Evolutionary conservation across 2,113 vertebrate genomes (phyloP).

Genomic region (Calidris pygmaea): DNA sequence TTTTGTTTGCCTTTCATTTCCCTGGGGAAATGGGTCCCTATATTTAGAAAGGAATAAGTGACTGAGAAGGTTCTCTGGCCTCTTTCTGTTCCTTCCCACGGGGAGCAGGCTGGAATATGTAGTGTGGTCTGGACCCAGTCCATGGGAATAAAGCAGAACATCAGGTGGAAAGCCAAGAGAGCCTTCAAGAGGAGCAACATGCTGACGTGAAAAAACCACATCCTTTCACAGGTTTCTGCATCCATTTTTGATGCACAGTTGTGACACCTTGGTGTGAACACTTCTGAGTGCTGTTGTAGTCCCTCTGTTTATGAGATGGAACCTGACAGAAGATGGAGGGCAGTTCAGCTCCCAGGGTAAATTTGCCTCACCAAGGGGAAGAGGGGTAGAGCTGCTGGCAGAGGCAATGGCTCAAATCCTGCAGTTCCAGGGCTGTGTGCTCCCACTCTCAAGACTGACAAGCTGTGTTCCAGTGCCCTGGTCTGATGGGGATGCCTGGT

Average conservation of each 20-base stretch:
- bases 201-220: rapidly evolving
- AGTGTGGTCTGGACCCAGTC: not conserved
- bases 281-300: rapidly evolving
- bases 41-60: not conserved
- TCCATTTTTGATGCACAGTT: not conserved
- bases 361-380: rapidly evolving
- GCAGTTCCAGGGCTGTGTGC: not conserved
- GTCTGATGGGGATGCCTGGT: not conserved
- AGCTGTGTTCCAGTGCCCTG: rapidly evolving
- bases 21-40: not conserved
- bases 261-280: not conserved
- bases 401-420: not conserved
- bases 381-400: not conserved
- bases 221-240: rapidly evolving
- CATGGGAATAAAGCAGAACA: not conserved
- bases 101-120: not conserved
- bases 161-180: rapidly evolving
- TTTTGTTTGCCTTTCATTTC: not conserved
- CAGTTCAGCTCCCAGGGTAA: not conserved
- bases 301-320: not conserved
- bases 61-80: not conserved
- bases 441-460: not conserved
- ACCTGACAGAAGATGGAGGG: not conserved
- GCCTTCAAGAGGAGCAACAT: not conserved
- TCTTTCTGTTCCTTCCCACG: not conserved